Evolutionary conservation across 2,888 invertebrate genomes (phyloP).

Genomic region (Branchipolynoe longqiensis): DNA sequence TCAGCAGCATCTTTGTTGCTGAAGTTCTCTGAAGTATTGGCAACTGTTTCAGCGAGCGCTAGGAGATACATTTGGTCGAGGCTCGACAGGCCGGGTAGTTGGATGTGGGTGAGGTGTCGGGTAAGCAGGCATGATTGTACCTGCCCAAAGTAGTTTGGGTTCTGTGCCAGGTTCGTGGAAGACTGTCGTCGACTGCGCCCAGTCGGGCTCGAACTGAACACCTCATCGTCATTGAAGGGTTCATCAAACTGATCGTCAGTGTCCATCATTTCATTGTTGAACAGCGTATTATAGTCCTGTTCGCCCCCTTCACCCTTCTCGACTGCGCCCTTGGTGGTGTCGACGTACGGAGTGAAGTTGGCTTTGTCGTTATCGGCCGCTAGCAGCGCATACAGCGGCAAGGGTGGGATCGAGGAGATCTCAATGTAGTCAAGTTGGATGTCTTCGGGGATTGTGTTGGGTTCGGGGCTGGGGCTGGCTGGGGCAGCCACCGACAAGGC

Average conservation of each 20-base stretch:
- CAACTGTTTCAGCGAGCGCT: constrained; percentile 98
- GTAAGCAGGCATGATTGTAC: constrained; percentile 74
- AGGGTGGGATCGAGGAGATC: constrained; percentile 97
- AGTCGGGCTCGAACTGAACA: constrained; percentile 40
- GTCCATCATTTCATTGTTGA: constrained; percentile 84
- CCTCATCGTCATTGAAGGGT: constrained; percentile 77
- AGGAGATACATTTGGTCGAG: constrained; percentile 99
- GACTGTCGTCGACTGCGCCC: constrained; percentile 20
- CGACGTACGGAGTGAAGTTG: not conserved
- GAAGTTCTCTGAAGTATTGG: constrained; percentile 82
- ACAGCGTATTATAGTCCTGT: constrained; percentile 94
- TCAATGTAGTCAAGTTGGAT: constrained; percentile 86
- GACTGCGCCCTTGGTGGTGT: not conserved
- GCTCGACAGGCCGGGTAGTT: constrained; percentile 90
- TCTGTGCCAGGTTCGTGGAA: constrained; percentile 54
- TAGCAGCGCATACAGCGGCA: constrained; percentile 97
- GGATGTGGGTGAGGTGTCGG: constrained; percentile 90
- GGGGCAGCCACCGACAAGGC: constrained; percentile 57
- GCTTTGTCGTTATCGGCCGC: constrained; percentile 88
- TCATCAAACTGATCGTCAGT: constrained; percentile 86
- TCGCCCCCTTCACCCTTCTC: constrained; percentile 44
- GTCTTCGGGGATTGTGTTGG: constrained; percentile 70
- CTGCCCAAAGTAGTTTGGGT: constrained; percentile 75
- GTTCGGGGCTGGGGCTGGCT: constrained; percentile 59
- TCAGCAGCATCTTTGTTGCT: constrained; percentile 67